Conservation (phyloP, 2,797 vertebrate species). For the Ambastaia sidthimunki region DNA sequence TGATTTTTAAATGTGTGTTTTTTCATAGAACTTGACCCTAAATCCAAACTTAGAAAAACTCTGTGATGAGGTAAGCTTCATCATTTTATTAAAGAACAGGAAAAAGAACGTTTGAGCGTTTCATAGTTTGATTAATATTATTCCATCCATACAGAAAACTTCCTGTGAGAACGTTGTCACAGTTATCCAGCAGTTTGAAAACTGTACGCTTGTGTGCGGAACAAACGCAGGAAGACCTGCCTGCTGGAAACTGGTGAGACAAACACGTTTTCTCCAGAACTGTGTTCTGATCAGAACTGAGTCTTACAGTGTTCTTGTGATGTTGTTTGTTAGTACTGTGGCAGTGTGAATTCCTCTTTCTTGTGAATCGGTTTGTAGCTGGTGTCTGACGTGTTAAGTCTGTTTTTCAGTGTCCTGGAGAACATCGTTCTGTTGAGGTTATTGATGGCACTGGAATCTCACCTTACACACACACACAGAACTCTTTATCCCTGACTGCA, state of each 20-base stretch:
- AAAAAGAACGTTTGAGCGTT: background rate
- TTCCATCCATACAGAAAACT: slow-evolving; percentile 57
- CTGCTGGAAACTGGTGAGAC: slow-evolving; percentile 77
- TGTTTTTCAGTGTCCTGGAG: slow-evolving; percentile 46
- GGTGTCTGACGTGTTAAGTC: no score
- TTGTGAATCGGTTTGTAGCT: no score
- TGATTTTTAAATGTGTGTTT: no score
- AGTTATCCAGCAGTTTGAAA: slow-evolving; percentile 74
- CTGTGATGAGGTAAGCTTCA: slow-evolving; percentile 64
- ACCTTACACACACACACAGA: slow-evolving; percentile 71
- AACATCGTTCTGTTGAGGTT: slow-evolving; percentile 55
- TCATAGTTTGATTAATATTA: background rate
- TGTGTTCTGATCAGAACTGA: no score
- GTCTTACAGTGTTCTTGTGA: no score
- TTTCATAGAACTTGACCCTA: slow-evolving; percentile 66
- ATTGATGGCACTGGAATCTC: slow-evolving; percentile 71
- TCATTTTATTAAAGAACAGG: background rate
- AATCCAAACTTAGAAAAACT: slow-evolving; percentile 6
- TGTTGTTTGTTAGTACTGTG: no score
- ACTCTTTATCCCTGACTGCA: slow-evolving; percentile 71
- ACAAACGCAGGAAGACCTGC: slow-evolving; percentile 70
- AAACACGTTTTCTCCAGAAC: background rate
- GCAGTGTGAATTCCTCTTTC: no score
- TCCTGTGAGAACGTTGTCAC: slow-evolving; percentile 73
- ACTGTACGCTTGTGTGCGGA: slow-evolving; percentile 74